phyloP scores from a whole-genome alignment of 2,797 vertebrate genomes.

The Chrysocyon brachyurus region DNA sequence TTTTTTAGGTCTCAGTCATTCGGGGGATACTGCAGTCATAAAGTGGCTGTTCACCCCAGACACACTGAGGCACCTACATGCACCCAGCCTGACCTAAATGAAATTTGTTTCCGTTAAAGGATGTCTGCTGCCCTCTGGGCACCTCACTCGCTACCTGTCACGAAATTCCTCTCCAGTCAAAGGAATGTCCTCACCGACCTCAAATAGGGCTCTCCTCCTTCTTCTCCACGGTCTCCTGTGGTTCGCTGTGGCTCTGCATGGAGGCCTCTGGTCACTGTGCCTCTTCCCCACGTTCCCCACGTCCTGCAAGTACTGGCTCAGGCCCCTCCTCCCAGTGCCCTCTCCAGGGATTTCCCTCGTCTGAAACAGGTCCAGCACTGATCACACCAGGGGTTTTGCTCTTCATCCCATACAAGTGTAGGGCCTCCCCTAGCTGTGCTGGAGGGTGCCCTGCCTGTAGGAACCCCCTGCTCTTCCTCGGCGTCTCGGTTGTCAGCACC shows the following conservation, averaged over 20 bases:
- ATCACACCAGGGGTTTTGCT: not conserved
- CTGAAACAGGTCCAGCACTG: not conserved
- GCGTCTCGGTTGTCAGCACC: accelerated
- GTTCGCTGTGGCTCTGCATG: not conserved
- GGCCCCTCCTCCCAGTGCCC: accelerated
- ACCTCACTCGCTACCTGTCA: accelerated
- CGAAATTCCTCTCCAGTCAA: not conserved
- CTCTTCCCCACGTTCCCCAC: not conserved
- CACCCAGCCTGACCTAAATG: accelerated
- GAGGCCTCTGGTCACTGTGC: not conserved
- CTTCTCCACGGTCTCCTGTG: too few species aligned
- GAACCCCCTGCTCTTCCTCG: not conserved
- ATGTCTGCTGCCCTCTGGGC: accelerated
- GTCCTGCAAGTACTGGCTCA: not conserved
- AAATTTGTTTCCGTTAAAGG: accelerated
- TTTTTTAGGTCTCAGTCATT: not conserved
- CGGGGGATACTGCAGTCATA: not conserved
- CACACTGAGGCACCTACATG: not conserved
- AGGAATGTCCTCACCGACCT: accelerated
- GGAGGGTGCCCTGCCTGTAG: accelerated
- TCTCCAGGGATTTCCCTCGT: accelerated
- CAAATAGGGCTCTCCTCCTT: accelerated
- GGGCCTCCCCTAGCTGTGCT: accelerated
- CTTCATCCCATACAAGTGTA: accelerated
- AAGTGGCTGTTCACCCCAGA: not conserved